Evolutionary conservation across 1,140 invertebrate species (phyloP), one percentile per base, ranked within the genome.

Genomic region (Venustaconcha ellipsiformis): DNA sequence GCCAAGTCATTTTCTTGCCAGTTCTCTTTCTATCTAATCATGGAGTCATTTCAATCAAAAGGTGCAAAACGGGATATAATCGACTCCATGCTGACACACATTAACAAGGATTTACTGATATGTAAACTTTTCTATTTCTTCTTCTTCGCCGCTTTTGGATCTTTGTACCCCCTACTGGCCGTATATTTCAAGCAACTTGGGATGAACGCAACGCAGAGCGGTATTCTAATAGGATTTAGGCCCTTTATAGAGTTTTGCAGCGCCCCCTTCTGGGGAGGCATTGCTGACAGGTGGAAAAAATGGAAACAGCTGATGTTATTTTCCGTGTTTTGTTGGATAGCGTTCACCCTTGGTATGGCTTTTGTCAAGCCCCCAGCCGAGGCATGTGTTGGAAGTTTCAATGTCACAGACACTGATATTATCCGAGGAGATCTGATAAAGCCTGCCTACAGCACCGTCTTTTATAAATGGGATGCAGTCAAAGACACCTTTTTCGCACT

Each of bases 101-200:
- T 89, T 14, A 87, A 88, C 76, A 80, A 82, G 60, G 88, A 89
- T 67, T 72, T 89, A 18, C 79, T 89, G 6, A 83, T 88, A 55
- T 86, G 87, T 70, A 89, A 89, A 72, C 67, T 87, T 17, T 99
- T 99, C 89, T 99, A 99, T 89, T 99, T 99, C 90, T 99, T 99
- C 92, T 99, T 99, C 91, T 99, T 99, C 88, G 97, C 98, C 3
- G 98, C 98, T 1, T 99, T 99, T 85, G 98, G 98, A 12, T 99
- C 97, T 0, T 92, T 99, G 0, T 99, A 99, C 87, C 98, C 98
- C 0, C 90, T 99, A 48, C 96, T 99, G 94, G 98, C 96, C 26
- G 96, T 99, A 26, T 99, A 99, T 90, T 99, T 99, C 92, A 99
- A 94, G 82, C 97, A 99, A 91, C 95, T 99, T 93, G 98, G 97